Base-by-base conservation (phyloP, 2,797 vertebrate species). In the Tapirus indicus region DNA sequence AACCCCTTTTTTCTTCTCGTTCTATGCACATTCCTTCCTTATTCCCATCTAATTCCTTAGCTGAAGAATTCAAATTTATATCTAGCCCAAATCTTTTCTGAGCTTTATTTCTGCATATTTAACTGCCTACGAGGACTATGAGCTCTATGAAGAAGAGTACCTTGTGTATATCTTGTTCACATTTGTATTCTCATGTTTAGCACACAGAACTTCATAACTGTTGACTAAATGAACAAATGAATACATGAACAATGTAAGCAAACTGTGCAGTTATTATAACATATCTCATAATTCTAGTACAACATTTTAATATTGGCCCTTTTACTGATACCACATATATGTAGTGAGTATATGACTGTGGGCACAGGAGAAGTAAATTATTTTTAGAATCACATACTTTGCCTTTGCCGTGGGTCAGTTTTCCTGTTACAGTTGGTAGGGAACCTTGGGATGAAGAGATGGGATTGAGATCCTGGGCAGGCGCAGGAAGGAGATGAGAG, bases 21-120 rank as follows among this genome's bases (percentile, higher is more conserved):
- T 80, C 38, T 83, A 1, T 92, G 11, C 6, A 68, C 29, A 82
- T 91, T 88, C 7, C 38, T 54, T 91, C 4, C 27, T 95, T 88
- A 71, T 78, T 93, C 38, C 9, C 32, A 58, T 78, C 13, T 47
- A 62, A 41, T 84, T 12, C 18, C 14, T 23, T 92, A 27, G 10
- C 54, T 89, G 8, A 78, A 88, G 69, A 86, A 78, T 93, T 91
- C 62, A 96, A n/a, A 58, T 88, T 96, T 86, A 62, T 27, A 56
- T 88, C 52, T 89, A 72, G 20, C 32, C 68, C 49, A 91, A 21
- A 83, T 94, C 17, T 86, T 93, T 93, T 79, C 87, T 80, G 32
- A 96, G 27, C 62, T 68, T 94, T 52, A 88, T 68, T 72, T 93
- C 44, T 93, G 23, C 1, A 9, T 60, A 7, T 64, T 17, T 85